Evolutionary conservation across 2,113 vertebrate species (phyloP).

Genomic region (Desmodus rotundus): DNA sequence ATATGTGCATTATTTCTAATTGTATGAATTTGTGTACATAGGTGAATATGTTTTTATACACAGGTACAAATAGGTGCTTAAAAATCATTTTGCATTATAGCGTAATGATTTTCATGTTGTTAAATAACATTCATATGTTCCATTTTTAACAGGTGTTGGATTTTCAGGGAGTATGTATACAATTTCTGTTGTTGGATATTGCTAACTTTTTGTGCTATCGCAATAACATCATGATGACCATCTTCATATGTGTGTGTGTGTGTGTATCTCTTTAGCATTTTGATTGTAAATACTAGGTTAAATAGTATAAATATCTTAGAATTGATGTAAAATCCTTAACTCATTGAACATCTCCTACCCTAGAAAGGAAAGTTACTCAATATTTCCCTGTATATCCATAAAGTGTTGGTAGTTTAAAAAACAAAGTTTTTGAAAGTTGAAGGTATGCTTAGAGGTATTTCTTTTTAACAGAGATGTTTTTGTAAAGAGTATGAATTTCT

Average conservation of each 20-base stretch:
- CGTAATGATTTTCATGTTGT: slow-evolving; percentile 20
- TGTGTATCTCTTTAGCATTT: neutral
- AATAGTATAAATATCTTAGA: neutral
- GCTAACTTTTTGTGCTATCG: neutral
- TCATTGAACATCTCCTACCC: neutral
- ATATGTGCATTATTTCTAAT: neutral
- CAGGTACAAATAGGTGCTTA: neutral
- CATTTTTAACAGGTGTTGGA: slow-evolving; percentile 7
- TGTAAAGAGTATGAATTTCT: neutral
- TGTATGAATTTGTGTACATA: neutral
- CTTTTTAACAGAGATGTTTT: slow-evolving; percentile 13
- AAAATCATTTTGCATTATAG: neutral
- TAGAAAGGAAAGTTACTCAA: neutral
- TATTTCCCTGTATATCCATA: neutral
- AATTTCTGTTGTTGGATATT: neutral
- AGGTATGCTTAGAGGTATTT: neutral
- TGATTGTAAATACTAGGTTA: neutral
- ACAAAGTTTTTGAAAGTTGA: neutral
- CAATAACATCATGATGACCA: neutral
- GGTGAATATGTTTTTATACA: neutral
- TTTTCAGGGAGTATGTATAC: neutral
- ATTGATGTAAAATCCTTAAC: neutral
- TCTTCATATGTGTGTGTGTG: neutral
- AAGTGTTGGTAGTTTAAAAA: neutral
- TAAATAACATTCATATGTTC: neutral